phyloP scores from a whole-genome alignment of 2,113 vertebrate genomes.

The Argyrosomus japonicus region DNA sequence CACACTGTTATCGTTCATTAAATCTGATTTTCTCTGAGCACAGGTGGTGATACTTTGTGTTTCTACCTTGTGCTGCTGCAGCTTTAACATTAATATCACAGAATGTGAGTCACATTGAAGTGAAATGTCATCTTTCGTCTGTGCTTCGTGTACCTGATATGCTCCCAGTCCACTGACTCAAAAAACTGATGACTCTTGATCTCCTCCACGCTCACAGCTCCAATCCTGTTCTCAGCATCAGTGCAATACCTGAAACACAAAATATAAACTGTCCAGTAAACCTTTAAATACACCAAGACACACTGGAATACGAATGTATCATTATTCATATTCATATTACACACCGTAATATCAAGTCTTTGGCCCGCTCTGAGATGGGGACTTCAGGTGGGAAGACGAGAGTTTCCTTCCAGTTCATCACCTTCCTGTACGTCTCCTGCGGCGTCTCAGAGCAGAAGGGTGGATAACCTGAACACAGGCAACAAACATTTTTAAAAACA shows the following conservation, averaged over 20 bases:
- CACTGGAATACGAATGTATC: background rate
- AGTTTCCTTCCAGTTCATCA: slow-evolving; percentile 99
- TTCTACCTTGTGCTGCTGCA: background rate
- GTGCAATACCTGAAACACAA: slow-evolving; percentile 89
- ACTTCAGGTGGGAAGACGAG: slow-evolving; percentile 97
- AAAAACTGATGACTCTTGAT: slow-evolving; percentile 96
- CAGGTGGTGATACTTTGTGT: too few relatives aligned
- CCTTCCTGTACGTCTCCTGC: slow-evolving; percentile 98
- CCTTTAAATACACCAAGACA: too few relatives aligned
- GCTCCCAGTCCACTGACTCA: slow-evolving; percentile 97
- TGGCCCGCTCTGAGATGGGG: slow-evolving; percentile 96
- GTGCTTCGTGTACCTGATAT: slow-evolving; percentile 90
- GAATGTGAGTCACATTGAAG: background rate
- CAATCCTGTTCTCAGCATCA: slow-evolving; percentile 94
- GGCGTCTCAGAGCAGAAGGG: slow-evolving; percentile 99
- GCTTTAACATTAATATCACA: background rate
- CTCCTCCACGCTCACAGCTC: slow-evolving; percentile 94
- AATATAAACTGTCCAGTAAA: background rate
- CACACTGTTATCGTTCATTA: background rate
- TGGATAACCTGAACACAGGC: slow-evolving; percentile 89
- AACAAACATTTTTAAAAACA: background rate
- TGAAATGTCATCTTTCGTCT: background rate
- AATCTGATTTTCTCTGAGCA: background rate
- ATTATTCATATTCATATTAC: background rate
- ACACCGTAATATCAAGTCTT: slow-evolving; percentile 91